These are phyloP conservation scores for Empidonax alnorum DNA, from an alignment of 2,113 vertebrate genomes.

Conservation along the genomic window DNA sequence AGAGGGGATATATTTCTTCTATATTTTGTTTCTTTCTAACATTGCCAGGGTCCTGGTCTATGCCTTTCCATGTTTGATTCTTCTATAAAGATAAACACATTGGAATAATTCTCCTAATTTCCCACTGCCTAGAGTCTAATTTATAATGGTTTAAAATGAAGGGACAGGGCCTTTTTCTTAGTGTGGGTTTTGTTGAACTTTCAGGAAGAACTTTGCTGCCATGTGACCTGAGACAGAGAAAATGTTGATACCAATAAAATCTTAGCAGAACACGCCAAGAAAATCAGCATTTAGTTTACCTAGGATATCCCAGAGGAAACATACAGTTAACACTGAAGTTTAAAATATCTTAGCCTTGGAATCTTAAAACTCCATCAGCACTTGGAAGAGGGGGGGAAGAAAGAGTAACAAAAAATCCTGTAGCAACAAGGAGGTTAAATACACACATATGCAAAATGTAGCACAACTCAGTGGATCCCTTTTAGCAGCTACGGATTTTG, in stretches of 20 bases:
- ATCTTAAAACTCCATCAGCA: conserved; percentile 53
- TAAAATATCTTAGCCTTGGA: conserved; percentile 61
- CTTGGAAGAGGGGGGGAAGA: background rate
- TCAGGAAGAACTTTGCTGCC: conserved; percentile 21
- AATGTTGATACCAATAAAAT: conserved; percentile 57
- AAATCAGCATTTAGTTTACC: conserved; percentile 60
- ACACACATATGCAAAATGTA: conserved; percentile 30
- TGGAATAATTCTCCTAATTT: background rate
- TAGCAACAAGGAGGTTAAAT: conserved; percentile 60
- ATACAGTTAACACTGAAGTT: conserved; percentile 50
- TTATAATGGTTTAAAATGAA: background rate
- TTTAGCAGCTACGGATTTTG: background rate
- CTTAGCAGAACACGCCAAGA: conserved; percentile 31
- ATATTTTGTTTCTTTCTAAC: background rate
- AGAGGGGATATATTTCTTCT: background rate
- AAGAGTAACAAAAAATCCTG: conserved; percentile 33
- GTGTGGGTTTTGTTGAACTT: conserved; percentile 25
- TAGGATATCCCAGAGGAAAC: conserved; percentile 55
- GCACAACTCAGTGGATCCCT: conserved; percentile 17
- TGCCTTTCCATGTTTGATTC: background rate
- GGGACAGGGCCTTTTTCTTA: conserved; percentile 4
- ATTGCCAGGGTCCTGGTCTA: background rate
- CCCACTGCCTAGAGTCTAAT: background rate
- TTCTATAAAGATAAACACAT: background rate
- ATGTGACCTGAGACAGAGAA: conserved; percentile 23